A percentile compares a stretch with the other conserved stretches of the same genome.
phyloP scores from a whole-genome alignment of 2,888 invertebrate species.

The Cephus pygmeus region DNA sequence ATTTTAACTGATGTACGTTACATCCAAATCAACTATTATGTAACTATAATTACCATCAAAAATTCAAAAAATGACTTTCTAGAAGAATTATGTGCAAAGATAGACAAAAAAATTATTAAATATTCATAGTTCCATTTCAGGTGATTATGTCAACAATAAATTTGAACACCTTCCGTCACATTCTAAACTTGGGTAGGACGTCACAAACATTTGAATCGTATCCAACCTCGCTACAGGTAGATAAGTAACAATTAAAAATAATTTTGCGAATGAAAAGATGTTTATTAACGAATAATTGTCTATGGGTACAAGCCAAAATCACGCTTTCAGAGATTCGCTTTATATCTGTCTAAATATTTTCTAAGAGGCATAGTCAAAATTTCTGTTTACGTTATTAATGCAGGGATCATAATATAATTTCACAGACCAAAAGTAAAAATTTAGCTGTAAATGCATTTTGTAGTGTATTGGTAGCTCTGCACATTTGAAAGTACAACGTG shows the following conservation, averaged over 20 bases:
- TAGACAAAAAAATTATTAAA: not conserved
- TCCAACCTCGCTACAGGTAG: not conserved
- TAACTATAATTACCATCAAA: not conserved
- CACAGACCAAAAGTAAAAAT: not conserved
- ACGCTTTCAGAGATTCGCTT: not conserved
- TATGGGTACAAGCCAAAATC: not conserved
- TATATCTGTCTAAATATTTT: not conserved
- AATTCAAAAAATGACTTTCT: not conserved
- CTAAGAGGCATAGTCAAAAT: not conserved
- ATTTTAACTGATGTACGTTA: not conserved
- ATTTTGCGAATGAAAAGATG: not conserved
- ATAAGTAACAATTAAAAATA: not conserved
- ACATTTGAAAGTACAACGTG: not conserved
- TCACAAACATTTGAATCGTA: constrained; percentile 20
- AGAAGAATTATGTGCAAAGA: not conserved
- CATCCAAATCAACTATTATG: not conserved
- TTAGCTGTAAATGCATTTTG: not conserved
- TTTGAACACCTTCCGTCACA: constrained; percentile 27
- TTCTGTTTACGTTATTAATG: not conserved
- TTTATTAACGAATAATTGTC: not conserved
- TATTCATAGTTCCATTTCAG: not conserved
- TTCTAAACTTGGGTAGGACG: constrained; percentile 38
- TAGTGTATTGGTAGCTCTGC: not conserved
- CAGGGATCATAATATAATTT: not conserved
- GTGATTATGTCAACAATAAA: constrained; percentile 11